A percentile compares a stretch with the other conserved stretches of the same genome.
phyloP scores from a whole-genome alignment of 2,797 vertebrate genomes.

The Coranthus polyacanthus region DNA sequence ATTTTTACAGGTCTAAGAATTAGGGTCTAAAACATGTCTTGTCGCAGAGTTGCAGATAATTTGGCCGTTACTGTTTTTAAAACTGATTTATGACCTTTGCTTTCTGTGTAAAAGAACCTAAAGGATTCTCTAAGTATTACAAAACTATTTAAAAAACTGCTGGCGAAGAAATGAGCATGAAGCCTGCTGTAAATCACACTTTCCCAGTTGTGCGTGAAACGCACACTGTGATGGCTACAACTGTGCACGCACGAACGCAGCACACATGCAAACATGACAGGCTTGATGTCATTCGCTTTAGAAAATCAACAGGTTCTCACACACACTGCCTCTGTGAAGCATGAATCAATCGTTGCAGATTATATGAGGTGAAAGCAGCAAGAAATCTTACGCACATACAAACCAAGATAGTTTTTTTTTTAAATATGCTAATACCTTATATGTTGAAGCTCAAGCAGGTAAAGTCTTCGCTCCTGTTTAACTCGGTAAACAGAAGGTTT shows the following conservation, averaged over 20 bases:
- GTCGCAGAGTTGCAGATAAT: conserved; percentile 67
- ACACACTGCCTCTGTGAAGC: too few relatives aligned
- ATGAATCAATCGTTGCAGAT: conserved; percentile 33
- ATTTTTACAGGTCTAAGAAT: background rate
- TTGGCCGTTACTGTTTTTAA: conserved; percentile 66
- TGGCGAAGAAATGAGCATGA: too few relatives aligned
- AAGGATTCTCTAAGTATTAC: conserved; percentile 81
- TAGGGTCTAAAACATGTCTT: conserved; percentile 22
- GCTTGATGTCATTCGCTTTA: background rate
- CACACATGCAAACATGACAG: conserved; percentile 21
- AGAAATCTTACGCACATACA: conserved; percentile 43
- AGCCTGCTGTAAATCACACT: conserved; percentile 80
- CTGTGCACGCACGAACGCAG: conserved; percentile 1
- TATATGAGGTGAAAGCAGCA: background rate
- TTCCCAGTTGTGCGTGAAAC: conserved; percentile 13
- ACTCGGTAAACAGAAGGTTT: background rate
- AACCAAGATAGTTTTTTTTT: conserved; percentile 14
- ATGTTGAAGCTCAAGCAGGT: background rate
- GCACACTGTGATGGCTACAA: conserved; percentile 15
- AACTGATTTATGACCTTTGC: conserved; percentile 78
- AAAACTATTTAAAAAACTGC: too few relatives aligned
- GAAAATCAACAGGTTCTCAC: conserved; percentile 10
- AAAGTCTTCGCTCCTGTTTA: background rate
- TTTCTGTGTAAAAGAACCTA: conserved; percentile 73
- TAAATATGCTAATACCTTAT: conserved; percentile 5